phyloP scores from a whole-genome alignment of 1,140 invertebrate species.

The Caenorhabditis remanei region DNA sequence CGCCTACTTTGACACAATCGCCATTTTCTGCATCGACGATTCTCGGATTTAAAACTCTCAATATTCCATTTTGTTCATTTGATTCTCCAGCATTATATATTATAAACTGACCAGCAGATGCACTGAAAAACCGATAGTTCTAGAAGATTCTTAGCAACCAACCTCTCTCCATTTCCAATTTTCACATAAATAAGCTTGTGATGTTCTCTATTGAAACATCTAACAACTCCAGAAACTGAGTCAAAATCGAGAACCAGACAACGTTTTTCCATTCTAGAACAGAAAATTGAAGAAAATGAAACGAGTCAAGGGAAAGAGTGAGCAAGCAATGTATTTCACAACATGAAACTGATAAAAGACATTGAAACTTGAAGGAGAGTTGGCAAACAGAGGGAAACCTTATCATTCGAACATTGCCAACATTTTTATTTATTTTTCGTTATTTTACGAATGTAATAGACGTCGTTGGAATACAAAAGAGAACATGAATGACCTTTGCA shows the following conservation, averaged over 20 bases:
- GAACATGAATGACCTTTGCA: too few relatives aligned
- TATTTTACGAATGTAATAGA: too few relatives aligned
- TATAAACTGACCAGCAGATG: background rate
- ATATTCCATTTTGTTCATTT: background rate
- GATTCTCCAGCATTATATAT: background rate
- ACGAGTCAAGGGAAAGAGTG: background rate
- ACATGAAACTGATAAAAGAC: background rate
- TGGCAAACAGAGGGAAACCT: background rate
- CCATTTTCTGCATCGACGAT: background rate
- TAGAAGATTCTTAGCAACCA: too few relatives aligned
- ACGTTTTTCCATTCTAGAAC: background rate
- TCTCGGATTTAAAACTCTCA: background rate
- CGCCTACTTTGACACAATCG: background rate
- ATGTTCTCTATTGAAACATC: background rate
- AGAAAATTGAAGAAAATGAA: background rate
- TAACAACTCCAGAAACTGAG: background rate
- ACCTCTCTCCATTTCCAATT: background rate
- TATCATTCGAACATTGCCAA: too few relatives aligned
- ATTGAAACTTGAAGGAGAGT: too few relatives aligned
- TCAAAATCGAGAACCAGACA: background rate
- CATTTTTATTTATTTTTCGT: too few relatives aligned
- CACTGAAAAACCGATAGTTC: background rate
- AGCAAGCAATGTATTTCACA: constrained; percentile 5
- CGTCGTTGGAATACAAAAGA: too few relatives aligned
- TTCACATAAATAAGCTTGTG: background rate